phyloP scores from a whole-genome alignment of 2,797 vertebrate species.

The Pangasius macronema region DNA sequence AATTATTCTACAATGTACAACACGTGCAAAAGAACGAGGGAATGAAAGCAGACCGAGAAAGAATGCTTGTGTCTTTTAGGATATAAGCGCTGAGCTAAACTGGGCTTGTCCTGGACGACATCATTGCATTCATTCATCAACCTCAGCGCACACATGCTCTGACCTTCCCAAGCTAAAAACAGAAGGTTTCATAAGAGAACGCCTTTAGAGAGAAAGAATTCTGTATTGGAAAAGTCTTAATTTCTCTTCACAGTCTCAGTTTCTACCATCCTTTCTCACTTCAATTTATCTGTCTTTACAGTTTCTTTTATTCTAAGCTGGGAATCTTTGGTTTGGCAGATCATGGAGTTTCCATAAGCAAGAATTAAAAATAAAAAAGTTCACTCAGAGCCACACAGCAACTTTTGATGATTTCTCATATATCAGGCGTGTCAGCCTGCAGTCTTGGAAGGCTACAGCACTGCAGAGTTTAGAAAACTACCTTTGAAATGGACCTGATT shows the following conservation, averaged over 20 bases:
- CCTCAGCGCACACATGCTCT: constrained; percentile 61
- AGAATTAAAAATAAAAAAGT: neutral
- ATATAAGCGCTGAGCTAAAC: constrained; percentile 63
- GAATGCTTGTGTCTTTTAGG: constrained; percentile 67
- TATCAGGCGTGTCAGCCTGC: neutral
- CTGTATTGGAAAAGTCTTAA: neutral
- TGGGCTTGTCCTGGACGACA: constrained; percentile 70
- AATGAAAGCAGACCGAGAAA: constrained; percentile 2
- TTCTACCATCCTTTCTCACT: neutral
- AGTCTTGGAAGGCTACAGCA: neutral
- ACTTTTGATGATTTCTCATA: neutral
- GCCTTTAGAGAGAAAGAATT: constrained; percentile 11
- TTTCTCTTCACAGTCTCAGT: neutral
- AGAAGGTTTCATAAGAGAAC: constrained; percentile 18
- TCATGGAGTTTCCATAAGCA: neutral
- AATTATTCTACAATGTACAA: neutral
- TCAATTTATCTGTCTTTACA: neutral
- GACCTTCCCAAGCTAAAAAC: constrained; percentile 57
- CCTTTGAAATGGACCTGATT: neutral
- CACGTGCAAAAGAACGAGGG: neutral
- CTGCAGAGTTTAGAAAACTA: neutral
- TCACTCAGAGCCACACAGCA: neutral
- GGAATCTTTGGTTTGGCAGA: constrained; percentile 9
- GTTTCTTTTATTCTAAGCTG: neutral
- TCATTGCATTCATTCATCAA: constrained; percentile 70